phyloP scores from a whole-genome alignment of 2,888 invertebrate species.

The Epistrophe grossulariae region DNA sequence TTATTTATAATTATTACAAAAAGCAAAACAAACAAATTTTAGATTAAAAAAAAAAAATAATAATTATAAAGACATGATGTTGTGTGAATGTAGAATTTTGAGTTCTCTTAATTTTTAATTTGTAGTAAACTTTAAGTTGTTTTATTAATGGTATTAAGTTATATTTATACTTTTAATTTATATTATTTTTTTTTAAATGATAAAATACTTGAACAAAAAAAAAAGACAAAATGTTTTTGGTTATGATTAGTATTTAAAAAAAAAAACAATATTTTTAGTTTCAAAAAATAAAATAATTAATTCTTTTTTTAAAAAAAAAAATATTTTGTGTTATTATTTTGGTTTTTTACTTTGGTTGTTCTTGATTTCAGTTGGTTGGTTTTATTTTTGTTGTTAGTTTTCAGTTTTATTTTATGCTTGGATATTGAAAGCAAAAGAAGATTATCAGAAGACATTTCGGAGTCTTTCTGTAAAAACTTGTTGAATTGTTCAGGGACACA shows the following conservation, averaged over 20 bases:
- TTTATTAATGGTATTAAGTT: slow-evolving; percentile 72
- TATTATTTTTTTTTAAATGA: slow-evolving; percentile 53
- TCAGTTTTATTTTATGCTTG: background rate
- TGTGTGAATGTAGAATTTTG: slow-evolving; percentile 71
- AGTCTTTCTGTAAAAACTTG: no score
- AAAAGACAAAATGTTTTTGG: slow-evolving; percentile 63
- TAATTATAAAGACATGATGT: slow-evolving; percentile 36
- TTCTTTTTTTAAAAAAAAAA: slow-evolving; percentile 67
- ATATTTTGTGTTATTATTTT: slow-evolving; percentile 49
- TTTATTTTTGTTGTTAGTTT: slow-evolving; percentile 7
- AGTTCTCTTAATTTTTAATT: slow-evolving; percentile 46
- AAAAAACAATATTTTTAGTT: slow-evolving; percentile 56
- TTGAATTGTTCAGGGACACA: no score
- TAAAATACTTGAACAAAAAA: slow-evolving; percentile 34
- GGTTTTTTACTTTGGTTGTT: slow-evolving; percentile 21
- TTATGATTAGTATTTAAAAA: slow-evolving; percentile 71
- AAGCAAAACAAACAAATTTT: slow-evolving; percentile 40
- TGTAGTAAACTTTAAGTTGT: slow-evolving; percentile 63
- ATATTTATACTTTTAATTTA: slow-evolving; percentile 66
- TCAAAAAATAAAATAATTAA: slow-evolving; percentile 68
- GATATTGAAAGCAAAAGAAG: background rate
- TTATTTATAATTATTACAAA: slow-evolving; percentile 59
- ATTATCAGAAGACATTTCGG: no score
- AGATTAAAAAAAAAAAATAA: slow-evolving; percentile 1
- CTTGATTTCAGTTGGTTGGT: background rate